Base-by-base conservation (phyloP, 2,113 vertebrate genomes). In the Okapia johnstoni region DNA sequence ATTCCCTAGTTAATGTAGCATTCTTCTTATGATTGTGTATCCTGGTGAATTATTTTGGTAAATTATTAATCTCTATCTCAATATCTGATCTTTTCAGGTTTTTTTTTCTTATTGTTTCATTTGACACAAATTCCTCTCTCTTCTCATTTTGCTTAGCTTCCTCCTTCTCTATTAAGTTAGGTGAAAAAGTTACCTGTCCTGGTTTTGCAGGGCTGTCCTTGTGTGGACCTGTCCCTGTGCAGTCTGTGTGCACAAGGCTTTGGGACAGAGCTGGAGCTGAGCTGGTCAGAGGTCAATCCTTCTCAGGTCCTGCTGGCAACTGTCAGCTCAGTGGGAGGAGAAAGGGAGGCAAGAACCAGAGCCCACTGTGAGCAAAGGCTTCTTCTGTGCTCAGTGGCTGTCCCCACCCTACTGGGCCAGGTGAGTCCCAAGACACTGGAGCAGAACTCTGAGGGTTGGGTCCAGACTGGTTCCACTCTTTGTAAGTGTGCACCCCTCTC, bases 221-320 rank as follows among this genome's bases (percentile, higher is more conserved):
- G 6, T 43, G 70, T 76, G 70, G 36, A 43, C 36, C 10, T 0
- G 0, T 25, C 23, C 12, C 21, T 26, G 23, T 43, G 23, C 36
- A 76, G 70, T 43, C 23, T 76, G 70, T 14, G 70, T 76, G 70
- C 70, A 40, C 12, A 26, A 43, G 70, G 36, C 36, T 76, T 76
- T 43, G 23, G 9, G 11, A 36, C 70, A 76, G 36, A 76, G 6
- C 70, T 76, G 36, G 70, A 76, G 36, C 70, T 76, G 70, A 76
- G 23, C 11, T 43, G 12, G 36, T 43, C 36, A 43, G 70, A 43
- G 70, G 70, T 76, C 36, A 76, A 1, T 12, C 23, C 23, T 43
- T 76, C 70, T 11, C 23, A 76, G 70, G n/a, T 19, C 0, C 36
- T 43, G 36, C 23, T 76, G 70, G 70, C 70, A 76, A 26, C 70